Percentiles rank a stretch among this genome's conserved stretches.
phyloP scores from a whole-genome alignment of 1,140 invertebrate genomes.

The Apis cerana region DNA sequence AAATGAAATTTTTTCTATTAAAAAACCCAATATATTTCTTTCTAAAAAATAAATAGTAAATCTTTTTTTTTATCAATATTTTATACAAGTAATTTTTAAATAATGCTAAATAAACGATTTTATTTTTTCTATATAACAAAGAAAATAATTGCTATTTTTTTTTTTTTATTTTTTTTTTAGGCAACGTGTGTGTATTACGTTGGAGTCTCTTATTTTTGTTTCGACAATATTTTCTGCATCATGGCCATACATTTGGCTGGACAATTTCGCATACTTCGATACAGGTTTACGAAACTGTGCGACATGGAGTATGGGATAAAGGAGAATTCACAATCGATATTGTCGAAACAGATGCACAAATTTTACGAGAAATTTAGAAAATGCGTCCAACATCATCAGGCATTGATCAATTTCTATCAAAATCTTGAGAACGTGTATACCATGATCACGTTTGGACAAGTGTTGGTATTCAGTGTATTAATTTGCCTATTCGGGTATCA shows the following conservation, averaged over 20 bases:
- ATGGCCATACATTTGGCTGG: constrained; percentile 56
- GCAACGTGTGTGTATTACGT: constrained; percentile 34
- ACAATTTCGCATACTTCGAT: constrained; percentile 63
- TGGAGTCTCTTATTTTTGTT: constrained; percentile 58
- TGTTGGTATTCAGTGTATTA: constrained; percentile 54
- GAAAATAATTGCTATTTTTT: no score
- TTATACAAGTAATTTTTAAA: no score
- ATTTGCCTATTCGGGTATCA: constrained; percentile 64
- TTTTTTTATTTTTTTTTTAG: constrained; percentile 23
- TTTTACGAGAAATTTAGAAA: constrained; percentile 21
- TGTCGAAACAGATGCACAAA: accelerated
- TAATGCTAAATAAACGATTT: no score
- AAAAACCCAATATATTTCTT: no score
- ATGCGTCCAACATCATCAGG: constrained; percentile 44
- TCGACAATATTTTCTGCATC: constrained; percentile 64
- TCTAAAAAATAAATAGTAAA: no score
- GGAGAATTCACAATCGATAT: not conserved
- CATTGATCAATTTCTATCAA: constrained; percentile 47
- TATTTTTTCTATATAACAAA: no score
- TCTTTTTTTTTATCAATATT: no score
- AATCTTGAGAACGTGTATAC: constrained; percentile 51
- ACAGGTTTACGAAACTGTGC: constrained; percentile 3
- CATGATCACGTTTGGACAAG: constrained; percentile 52
- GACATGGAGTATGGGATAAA: not conserved
- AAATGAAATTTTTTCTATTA: no score